Evolutionary conservation across 1,140 invertebrate genomes (phyloP), one percentile per base, ranked within the genome.

Genomic region (Anastrepha ludens): DNA sequence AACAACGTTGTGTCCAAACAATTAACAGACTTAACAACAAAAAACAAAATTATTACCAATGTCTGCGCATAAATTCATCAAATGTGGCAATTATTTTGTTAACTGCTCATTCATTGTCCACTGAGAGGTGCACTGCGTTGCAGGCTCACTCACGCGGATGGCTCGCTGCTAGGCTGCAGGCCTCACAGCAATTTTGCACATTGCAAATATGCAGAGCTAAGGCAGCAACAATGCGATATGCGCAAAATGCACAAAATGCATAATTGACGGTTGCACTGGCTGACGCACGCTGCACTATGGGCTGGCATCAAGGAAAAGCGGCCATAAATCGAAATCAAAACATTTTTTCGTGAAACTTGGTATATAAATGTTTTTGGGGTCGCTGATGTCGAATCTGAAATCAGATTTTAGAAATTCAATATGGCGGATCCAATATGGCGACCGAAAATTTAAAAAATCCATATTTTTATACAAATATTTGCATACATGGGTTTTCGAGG

Each of bases 61-160:
- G 86, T 64, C 86, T 67, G 86, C 15, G 62, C 86, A 87, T 87
- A 87, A 87, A 87, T 87, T 87, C 86, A 67, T 87, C 86, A 87
- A 87, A 87, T 87, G 86, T 64, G 64, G 62, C 64, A 81, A 81
- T 81, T 81, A 81, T 81, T 62, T 47, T 44, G 85, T 86, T 64
- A 87, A 87, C 64, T 87, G 86, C 58, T n/a, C 60, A 81, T 55
- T 81, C 74, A 50, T 55, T 86, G 58, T 41, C 29, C 55, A 86
- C 17, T 86, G 29, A 67, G n/a, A 9, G 64, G 64, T 7, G 64
- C 7, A 7, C 39, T 8, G 78, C 1, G 78, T 29, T 47, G 20
- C 8, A 9, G 78, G n/a, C 47, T n/a, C 41, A 15, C 41, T 58
- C 5, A 4, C 60, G 50, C 0, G 2, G 67, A 13, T 47, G 2